Base-by-base conservation (phyloP, 1,140 invertebrate genomes). In the Harpegnathos saltator region DNA sequence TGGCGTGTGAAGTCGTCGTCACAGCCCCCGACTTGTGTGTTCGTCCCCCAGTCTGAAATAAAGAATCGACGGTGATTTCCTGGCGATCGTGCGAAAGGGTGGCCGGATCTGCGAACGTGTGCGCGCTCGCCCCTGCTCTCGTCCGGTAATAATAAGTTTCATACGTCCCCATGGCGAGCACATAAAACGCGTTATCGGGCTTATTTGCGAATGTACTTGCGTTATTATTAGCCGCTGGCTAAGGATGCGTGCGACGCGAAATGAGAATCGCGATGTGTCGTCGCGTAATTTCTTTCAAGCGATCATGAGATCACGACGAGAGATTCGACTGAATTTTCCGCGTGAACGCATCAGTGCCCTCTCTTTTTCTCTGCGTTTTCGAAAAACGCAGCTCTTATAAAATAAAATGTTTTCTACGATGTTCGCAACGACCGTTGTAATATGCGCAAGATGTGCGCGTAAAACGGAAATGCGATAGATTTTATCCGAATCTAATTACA, bases 1-100 rank as follows among this genome's bases (percentile, higher is more conserved):
- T 80, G 75, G 65, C 65, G 75, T 71, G 75, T 80, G 75, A 80
- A 80, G n/a, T 80, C 24, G 54, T 80, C 52, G 75, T 80, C 52
- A 80, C 58, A 56, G 22, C 19, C n/a, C n/a, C 63, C 48, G 15
- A 38, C 48, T 69, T 69, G 50, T 69, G 50, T 69, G n/a, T n/a
- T n/a, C n/a, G n/a, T 80, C 54, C n/a, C 17, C 33, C 38, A 69
- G 52, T 9, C 54, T 17, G 54, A 62, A 75, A 75, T 75, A 75
- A 75, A 75, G 26, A 24, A 69, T 71, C 68, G 68, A 26, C 50
- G 26, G 26, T 71, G 68, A 71, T 80, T 44, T 80, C n/a, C 38
- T 44, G 65, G 24, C 15, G 65, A 80, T 44, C 14, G 52, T 78
- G 75, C 22, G 19, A 56, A 68, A 54, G 7, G 19, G 17, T 22